phyloP scores from a whole-genome alignment of 2,113 vertebrate genomes.

The Bubo scandiacus region DNA sequence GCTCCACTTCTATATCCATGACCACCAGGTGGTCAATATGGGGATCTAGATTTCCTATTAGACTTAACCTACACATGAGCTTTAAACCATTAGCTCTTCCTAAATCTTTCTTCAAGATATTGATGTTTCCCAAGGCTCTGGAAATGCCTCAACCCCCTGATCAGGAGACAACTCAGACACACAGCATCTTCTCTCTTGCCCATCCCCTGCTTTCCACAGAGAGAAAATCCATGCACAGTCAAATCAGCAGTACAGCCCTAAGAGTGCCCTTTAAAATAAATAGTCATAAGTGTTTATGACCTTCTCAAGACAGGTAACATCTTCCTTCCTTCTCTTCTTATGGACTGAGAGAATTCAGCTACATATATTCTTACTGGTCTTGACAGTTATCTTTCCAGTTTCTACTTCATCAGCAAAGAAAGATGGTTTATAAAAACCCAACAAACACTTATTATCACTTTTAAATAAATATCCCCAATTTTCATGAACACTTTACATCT shows the following conservation, averaged over 20 bases:
- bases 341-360: background rate
- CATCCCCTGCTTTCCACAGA: background rate
- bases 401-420: background rate
- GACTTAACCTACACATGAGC: background rate
- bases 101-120: background rate
- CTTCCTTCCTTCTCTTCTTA: background rate
- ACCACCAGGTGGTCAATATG: background rate
- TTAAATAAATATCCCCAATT: background rate
- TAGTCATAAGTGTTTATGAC: background rate
- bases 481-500: background rate
- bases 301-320: background rate
- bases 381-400: background rate
- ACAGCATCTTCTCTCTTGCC: background rate
- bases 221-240: background rate
- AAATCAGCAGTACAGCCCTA: background rate
- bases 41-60: background rate
- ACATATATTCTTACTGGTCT: background rate
- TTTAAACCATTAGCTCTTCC: background rate
- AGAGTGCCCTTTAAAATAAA: background rate
- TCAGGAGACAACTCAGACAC: background rate
- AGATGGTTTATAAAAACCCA: background rate
- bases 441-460: background rate
- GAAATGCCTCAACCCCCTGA: background rate
- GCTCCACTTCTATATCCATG: background rate
- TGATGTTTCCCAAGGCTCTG: background rate